Conservation (phyloP, 1,140 invertebrate species). For the Chrysopa pallens region DNA sequence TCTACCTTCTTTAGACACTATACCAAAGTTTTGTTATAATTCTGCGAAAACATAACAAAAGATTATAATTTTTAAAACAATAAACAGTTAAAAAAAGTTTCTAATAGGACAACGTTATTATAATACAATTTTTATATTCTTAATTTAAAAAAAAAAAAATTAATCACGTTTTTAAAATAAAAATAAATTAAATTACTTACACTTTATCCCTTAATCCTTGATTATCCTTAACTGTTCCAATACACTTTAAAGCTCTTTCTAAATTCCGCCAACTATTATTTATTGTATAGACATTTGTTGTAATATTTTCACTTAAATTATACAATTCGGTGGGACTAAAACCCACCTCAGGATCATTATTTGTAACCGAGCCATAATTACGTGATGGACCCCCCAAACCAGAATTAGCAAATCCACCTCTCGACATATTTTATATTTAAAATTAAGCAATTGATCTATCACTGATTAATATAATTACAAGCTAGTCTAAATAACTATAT, state of each 20-base stretch:
- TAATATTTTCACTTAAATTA: constrained; percentile 54
- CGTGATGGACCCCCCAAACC: not conserved
- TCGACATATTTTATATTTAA: not conserved
- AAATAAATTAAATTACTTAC: constrained; percentile 24
- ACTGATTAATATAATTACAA: too few species aligned
- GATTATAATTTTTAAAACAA: too few species aligned
- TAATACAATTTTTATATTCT: too few species aligned
- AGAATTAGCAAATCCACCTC: not conserved
- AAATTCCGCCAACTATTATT: constrained; percentile 48
- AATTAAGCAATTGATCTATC: too few species aligned
- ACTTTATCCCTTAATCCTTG: constrained; percentile 41
- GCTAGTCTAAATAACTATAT: too few species aligned
- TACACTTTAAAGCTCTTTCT: constrained; percentile 51
- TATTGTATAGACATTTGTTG: constrained; percentile 59
- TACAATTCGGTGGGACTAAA: constrained; percentile 57
- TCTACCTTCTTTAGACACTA: too few species aligned
- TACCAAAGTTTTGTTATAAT: too few species aligned
- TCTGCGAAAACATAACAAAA: too few species aligned
- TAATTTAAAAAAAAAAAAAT: too few species aligned
- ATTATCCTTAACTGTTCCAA: constrained; percentile 60
- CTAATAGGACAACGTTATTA: too few species aligned
- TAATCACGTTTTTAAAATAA: not conserved
- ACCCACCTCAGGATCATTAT: constrained; percentile 19
- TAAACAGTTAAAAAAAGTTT: too few species aligned
- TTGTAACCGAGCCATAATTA: not conserved